Evolutionary conservation across 2,888 invertebrate genomes (phyloP), one percentile per base, ranked within the genome.

Genomic region (Xestia sexstrigata): DNA sequence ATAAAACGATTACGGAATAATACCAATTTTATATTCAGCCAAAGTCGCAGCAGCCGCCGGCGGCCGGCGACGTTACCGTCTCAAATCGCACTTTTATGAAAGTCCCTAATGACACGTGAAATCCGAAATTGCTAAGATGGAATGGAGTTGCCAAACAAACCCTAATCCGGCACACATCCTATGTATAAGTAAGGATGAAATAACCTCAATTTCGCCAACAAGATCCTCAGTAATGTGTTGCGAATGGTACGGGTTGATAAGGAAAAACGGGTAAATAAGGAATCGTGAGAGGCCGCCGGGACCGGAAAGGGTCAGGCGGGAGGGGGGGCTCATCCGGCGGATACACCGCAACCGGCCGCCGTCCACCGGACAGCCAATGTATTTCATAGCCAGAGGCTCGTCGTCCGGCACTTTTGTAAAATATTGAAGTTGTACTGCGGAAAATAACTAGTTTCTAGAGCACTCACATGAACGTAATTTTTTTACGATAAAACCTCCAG

Each of bases 261-360:
- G 95, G 95, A 95, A 95, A 95, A 96, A 94, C 95, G 94, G 93
- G 93, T 95, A 95, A 96, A 96, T 95, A 96, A 95, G 94, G 93
- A 94, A 92, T 93, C 91, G 92, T 92, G 91, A 90, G 92, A 90
- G 90, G 87, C 86, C 83, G 81, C 77, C 78, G 81, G 82, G 90
- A 84, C 91, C 93, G 94, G 94, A 93, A 92, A 93, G 89, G 94
- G 94, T 92, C 92, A 91, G 92, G 86, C 85, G 89, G 86, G 83
- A 9, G 71, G 88, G 84, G 83, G 85, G 85, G 74, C 81, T 85
- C 90, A 91, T 93, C 94, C 93, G 93, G 82, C 93, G 95, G 94
- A 94, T 91, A 92, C 90, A 90, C 89, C 89, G 88, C 91, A 91
- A 91, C 91, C 91, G 91, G 90, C 87, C 85, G 88, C 84, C 73